Evolutionary conservation across 2,113 vertebrate species (phyloP).

Genomic region (Oryzias melastigma): DNA sequence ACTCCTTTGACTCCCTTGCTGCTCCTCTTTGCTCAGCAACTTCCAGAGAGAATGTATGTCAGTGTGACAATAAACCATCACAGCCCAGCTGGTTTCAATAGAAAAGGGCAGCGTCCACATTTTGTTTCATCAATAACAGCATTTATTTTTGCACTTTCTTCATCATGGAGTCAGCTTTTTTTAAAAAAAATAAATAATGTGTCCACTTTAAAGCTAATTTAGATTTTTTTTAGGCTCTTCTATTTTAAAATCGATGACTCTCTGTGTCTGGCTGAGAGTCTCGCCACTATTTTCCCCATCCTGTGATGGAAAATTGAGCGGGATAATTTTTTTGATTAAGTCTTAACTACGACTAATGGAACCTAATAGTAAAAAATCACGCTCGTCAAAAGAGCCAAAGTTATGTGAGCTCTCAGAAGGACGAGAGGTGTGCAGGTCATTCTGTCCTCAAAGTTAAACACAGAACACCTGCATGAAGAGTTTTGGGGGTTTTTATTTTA

Average conservation of each 20-base stretch:
- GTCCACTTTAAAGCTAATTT: too few relatives aligned
- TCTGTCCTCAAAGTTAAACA: slow-evolving; percentile 20
- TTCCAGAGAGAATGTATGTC: background rate
- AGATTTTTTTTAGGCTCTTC: too few relatives aligned
- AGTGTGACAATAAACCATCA: background rate
- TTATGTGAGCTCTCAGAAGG: slow-evolving; percentile 20
- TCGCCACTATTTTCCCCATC: slow-evolving; percentile 2
- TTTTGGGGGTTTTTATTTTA: background rate
- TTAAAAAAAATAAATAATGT: too few relatives aligned
- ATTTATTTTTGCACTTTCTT: too few relatives aligned
- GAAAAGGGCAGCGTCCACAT: too few relatives aligned
- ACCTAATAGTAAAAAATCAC: slow-evolving; percentile 50
- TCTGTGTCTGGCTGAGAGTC: too few relatives aligned
- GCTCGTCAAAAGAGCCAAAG: slow-evolving; percentile 33
- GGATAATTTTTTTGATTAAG: slow-evolving; percentile 42
- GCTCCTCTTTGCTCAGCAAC: background rate
- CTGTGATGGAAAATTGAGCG: slow-evolving; percentile 17
- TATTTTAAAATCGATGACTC: too few relatives aligned
- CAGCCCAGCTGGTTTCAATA: background rate
- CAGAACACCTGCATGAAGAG: background rate
- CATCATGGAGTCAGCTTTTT: too few relatives aligned
- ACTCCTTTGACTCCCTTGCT: background rate
- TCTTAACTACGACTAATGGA: slow-evolving; percentile 45
- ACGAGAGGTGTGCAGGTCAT: slow-evolving; percentile 26
- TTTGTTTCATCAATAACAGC: too few relatives aligned